Percentiles rank a stretch among this genome's conserved stretches.
These are phyloP conservation scores for Micrastur ruficollis DNA, from an alignment of 2,797 vertebrate genomes.

Conservation along the genomic window DNA sequence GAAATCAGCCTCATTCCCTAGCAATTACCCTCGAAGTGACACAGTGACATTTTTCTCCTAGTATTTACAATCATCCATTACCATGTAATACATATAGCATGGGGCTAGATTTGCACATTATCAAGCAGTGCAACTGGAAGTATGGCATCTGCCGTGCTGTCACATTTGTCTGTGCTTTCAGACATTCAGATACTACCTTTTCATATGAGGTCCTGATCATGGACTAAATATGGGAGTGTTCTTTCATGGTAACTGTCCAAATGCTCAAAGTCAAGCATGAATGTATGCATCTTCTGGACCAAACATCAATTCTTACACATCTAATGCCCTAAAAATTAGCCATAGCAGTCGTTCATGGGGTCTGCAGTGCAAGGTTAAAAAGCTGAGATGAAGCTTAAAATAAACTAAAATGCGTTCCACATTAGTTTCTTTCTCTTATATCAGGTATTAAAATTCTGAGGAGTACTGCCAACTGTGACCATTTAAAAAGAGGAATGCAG, in stretches of 20 bases:
- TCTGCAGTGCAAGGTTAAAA: background rate
- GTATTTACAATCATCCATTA: background rate
- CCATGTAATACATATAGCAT: background rate
- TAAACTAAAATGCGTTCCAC: background rate
- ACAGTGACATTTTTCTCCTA: background rate
- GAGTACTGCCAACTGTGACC: background rate
- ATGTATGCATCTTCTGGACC: background rate
- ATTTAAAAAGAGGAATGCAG: background rate
- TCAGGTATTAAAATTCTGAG: background rate
- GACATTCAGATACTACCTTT: background rate
- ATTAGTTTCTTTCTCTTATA: background rate
- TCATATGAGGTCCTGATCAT: background rate
- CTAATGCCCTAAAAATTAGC: background rate
- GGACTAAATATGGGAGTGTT: background rate
- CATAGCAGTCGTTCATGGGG: background rate
- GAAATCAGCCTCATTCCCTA: background rate
- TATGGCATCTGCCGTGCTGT: background rate
- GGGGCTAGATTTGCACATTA: background rate
- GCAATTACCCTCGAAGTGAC: background rate
- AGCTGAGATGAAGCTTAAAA: background rate
- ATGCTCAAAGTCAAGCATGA: background rate
- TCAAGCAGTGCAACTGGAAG: background rate
- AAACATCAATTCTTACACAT: background rate
- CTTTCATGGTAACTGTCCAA: background rate
- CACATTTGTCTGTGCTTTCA: background rate